Base-by-base conservation (phyloP, 2,888 invertebrate species). In the Pseudococcus jackbeardsleyi region DNA sequence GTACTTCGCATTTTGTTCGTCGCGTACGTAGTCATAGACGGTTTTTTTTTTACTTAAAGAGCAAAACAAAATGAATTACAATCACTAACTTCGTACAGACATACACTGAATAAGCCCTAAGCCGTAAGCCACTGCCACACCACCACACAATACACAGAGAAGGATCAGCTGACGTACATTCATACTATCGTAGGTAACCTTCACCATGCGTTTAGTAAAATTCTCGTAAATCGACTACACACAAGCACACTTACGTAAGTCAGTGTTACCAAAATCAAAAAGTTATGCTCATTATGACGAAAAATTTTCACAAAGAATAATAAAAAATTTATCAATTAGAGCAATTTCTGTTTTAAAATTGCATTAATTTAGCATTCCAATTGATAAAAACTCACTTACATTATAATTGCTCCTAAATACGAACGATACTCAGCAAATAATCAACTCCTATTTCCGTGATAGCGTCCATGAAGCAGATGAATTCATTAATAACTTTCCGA, bases 21-120 rank as follows among this genome's bases (percentile, higher is more conserved):
- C 39, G 54, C 7, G 46, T 85, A 85, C 6, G 33, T 50, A 26
- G 84, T 46, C 22, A 68, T n/a, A 26, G 86, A 64, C 64, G 22
- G 19, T 9, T 8, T 17, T 5, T 59, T 19, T 42, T 42, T 42
- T 42, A 42, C 46, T 68, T 46, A 59, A 19, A 85, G 26, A n/a
- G 46, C 64, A 86, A 86, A 86, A 68, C 86, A 86, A 64, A 86
- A 68, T 68, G 68, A 86, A 68, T 86, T 46, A 46, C 86, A 86
- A 86, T 59, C 46, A 68, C 39, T 22, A 42, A 42, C 42, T 42
- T 42, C 42, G 42, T 42, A 42, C 42, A 42, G 42, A 46, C 68
- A 54, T 54, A 39, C 85, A 59, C 64, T 64, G 42, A 54, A 86
- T 26, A 19, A 68, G 17, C 33, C 59, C 19, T 6, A 64, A 86